Evolutionary conservation across 2,113 vertebrate genomes (phyloP).

Genomic region (Lanius ludovicianus): DNA sequence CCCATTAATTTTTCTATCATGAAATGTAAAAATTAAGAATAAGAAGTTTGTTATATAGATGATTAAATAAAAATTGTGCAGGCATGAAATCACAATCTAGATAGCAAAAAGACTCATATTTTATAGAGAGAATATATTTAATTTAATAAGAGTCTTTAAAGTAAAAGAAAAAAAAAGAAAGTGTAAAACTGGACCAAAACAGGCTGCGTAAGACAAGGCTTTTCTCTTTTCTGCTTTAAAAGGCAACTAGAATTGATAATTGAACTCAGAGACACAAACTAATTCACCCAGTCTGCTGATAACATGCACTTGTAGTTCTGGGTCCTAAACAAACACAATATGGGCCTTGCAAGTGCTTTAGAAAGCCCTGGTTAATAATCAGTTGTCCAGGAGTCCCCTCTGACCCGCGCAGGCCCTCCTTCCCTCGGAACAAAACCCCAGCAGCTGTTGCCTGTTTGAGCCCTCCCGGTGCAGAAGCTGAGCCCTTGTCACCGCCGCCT

Average conservation of each 20-base stretch:
- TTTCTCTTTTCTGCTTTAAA: background rate
- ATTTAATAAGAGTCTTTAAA: background rate
- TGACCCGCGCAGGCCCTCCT: background rate
- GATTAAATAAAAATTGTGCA: background rate
- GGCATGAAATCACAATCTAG: background rate
- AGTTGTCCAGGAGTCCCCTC: constrained; percentile 40
- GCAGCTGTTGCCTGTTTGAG: background rate
- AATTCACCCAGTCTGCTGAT: background rate
- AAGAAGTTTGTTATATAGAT: background rate
- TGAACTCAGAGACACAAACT: background rate
- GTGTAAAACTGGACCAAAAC: background rate
- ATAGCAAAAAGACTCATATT: background rate
- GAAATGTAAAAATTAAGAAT: background rate
- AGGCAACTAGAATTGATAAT: background rate
- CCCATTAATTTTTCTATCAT: background rate
- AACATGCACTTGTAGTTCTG: constrained; percentile 23
- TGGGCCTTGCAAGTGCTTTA: constrained; percentile 25
- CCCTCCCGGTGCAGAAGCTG: background rate
- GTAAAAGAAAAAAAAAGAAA: background rate
- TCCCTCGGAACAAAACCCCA: constrained; percentile 11
- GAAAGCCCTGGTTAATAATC: constrained; percentile 40
- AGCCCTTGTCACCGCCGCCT: background rate
- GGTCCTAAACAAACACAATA: constrained; percentile 48
- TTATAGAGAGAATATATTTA: background rate
- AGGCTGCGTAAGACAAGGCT: background rate